These are phyloP conservation scores for Eulemur coronatus DNA, from an alignment of 2,797 vertebrate genomes.

Conservation along the genomic window DNA sequence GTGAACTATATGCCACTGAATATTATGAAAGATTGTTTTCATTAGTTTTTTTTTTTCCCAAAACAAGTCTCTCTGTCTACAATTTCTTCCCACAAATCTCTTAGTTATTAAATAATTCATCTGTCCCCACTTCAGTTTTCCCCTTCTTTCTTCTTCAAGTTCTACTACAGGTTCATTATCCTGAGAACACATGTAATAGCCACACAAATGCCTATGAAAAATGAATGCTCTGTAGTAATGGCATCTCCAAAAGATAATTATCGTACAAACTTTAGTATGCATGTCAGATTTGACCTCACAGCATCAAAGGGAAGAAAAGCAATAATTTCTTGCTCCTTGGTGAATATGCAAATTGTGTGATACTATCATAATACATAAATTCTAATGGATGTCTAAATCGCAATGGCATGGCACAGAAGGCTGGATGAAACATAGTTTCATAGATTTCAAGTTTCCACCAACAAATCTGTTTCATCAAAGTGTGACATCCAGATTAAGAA, in stretches of 20 bases:
- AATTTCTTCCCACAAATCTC: background rate
- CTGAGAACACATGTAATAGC: background rate
- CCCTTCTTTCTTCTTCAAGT: background rate
- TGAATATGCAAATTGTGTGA: background rate
- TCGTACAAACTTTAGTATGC: background rate
- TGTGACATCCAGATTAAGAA: background rate
- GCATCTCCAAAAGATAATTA: background rate
- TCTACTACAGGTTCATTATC: background rate
- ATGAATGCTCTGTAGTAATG: background rate
- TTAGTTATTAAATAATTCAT: background rate
- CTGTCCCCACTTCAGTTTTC: background rate
- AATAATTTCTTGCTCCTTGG: constrained; percentile 39
- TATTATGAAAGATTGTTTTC: background rate
- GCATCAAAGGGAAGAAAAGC: background rate
- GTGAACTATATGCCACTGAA: background rate
- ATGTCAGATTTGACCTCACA: constrained; percentile 9
- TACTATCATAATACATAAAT: background rate
- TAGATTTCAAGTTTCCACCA: constrained; percentile 4
- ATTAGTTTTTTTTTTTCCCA: background rate
- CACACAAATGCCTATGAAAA: background rate
- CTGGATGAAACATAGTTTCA: background rate
- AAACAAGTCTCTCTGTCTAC: background rate
- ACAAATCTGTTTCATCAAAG: background rate
- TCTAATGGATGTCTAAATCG: background rate
- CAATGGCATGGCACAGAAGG: background rate